Evolutionary conservation across 2,113 vertebrate genomes (phyloP), one percentile per base, ranked within the genome.

Genomic region (Dasyprocta punctata): DNA sequence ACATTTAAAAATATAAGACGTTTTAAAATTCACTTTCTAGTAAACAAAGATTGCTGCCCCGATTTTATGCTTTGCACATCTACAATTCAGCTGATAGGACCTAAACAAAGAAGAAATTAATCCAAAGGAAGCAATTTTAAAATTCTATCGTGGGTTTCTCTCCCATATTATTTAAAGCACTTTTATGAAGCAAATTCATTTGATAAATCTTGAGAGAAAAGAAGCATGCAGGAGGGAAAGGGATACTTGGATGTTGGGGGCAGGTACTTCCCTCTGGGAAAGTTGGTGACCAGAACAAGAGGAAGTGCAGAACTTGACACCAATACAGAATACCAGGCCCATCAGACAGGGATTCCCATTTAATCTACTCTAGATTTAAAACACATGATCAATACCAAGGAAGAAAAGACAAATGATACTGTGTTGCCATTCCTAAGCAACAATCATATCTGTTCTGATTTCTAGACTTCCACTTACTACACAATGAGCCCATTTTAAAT

Each of bases 321-420:
- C 61, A 67, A 8, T 36, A 90, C 82, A 86, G 36, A 75, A 28
- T 11, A 75, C 33, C 78, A 71, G 9, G 28, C 65, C 65, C 69
- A 38, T 33, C 14, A 58, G 5, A 41, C 0, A 5, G 19, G 30
- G 33, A 33, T 60, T 77, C 44, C 5, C 1, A 0, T 36, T 73
- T 54, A 12, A 1, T 38, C 52, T 44, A 13, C 36, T 30, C 41
- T 36, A 16, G 30, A 84, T 56, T 89, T n/a, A 92, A 88, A 92
- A 71, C 52, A 78, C 93, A 95, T 36, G 69, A 95, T 67, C 77
- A 67, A 36, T 33, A 87, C 28, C 38, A 54, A 90, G 20, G 24
- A 87, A 65, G 56, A 49, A 89, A 77, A 69, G 85, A 90, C 92
- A 95, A 92, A 81, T 22, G 73, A 77, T 30, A 69, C 24, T 69